Base-by-base conservation (phyloP, 1,140 invertebrate species). In the Liolophura sinensis region DNA sequence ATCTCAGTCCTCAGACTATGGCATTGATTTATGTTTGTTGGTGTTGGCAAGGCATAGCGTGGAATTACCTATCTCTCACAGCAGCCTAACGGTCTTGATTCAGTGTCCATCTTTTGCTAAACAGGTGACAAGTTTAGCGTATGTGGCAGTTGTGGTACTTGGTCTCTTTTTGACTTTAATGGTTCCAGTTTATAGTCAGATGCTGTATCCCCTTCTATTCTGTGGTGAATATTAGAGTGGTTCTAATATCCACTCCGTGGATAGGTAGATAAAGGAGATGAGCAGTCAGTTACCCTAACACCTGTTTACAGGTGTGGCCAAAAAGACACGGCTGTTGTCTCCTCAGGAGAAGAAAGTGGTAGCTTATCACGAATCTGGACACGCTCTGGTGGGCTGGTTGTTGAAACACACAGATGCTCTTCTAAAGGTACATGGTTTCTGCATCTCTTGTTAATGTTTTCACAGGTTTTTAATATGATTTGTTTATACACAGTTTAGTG, bases 281-380 rank as follows among this genome's bases (percentile, higher is more conserved):
- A 3, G 9, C 31, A 40, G 9, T 40, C 31, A 40, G 31, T 40
- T 40, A 40, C 3, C 31, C 9, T 40, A 9, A 40, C 9, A 40
- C 31, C 6, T 46, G 24, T 59, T 66, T 58, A 15, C 58, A 79
- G 83, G 83, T 60, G 95, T 98, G 25, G 97, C 97, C 49, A 97
- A 97, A 25, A 96, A 98, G 88, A 96, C 96, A 51, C 89, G 92
- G 57, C 95, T 98, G 61, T 94, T 73, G 76, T 85, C 73, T 64
- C 78, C 55, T 75, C 81, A 48, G 76, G 87, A 82, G 87, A 84
- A 86, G 68, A 84, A 85, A 67, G 78, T 96, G 18, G 91, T 99
- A 0, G 96, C 96, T 0, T 98, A 93, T 84, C 96, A 99, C 80
- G 97, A 99, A 86, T 92, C 94, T 16, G 97, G 97, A 0, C 96